These are phyloP conservation scores for Poeciliopsis paucimaculata DNA, from an alignment of 2,797 vertebrate genomes.

Conservation along the genomic window DNA sequence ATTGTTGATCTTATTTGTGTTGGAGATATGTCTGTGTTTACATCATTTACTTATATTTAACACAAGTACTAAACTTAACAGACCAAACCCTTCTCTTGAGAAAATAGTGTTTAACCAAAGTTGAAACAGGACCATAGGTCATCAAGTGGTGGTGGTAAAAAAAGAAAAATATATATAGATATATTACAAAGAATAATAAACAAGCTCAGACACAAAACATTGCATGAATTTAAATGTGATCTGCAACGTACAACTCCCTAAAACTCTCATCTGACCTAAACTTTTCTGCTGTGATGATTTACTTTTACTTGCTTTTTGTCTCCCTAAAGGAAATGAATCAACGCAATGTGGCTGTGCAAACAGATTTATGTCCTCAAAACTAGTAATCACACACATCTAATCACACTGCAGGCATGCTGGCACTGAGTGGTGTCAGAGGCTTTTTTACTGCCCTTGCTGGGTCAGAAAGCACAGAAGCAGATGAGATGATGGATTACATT, in stretches of 20 bases:
- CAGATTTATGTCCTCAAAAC: constrained; percentile 2
- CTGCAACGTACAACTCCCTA: neutral
- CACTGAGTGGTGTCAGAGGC: constrained; percentile 1
- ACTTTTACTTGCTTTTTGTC: neutral
- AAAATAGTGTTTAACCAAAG: neutral
- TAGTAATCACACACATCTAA: neutral
- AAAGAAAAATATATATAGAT: too few relatives aligned
- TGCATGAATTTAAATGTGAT: neutral
- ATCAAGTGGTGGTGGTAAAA: neutral
- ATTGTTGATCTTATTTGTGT: neutral
- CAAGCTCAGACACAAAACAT: neutral
- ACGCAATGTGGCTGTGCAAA: neutral
- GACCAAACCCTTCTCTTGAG: neutral
- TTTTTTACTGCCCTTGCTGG: constrained; percentile 3
- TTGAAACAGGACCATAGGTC: neutral
- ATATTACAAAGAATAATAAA: neutral
- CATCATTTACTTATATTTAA: neutral
- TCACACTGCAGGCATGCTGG: constrained; percentile 5
- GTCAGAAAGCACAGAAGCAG: constrained; percentile 19
- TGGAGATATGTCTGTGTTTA: neutral
- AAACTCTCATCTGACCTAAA: neutral
- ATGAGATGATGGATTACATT: constrained; percentile 40
- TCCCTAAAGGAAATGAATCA: neutral
- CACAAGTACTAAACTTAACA: neutral
- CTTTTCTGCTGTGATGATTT: neutral